Evolutionary conservation across 2,888 invertebrate species (phyloP).

Genomic region (Polylopha cassiicola): DNA sequence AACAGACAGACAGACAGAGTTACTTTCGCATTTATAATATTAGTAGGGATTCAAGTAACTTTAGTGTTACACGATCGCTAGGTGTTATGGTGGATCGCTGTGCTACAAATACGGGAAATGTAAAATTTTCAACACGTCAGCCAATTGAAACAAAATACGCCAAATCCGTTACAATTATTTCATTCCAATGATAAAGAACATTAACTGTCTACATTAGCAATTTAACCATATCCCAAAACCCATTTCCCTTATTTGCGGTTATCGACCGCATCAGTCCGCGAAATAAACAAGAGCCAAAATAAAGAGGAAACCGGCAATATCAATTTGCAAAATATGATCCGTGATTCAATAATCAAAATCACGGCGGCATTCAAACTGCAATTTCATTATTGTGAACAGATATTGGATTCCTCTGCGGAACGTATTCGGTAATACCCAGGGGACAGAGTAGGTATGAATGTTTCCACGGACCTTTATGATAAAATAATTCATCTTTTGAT

Average conservation of each 20-base stretch:
- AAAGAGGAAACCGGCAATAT: conserved; percentile 32
- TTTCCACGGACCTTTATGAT: conserved; percentile 8
- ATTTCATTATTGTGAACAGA: conserved; percentile 65
- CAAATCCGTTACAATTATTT: too few species aligned
- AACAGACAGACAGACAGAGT: too few species aligned
- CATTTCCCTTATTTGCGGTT: conserved; percentile 15
- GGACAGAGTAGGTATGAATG: conserved; percentile 31
- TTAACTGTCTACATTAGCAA: too few species aligned
- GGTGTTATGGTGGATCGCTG: too few species aligned
- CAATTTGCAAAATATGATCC: conserved; percentile 47
- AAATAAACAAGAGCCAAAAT: conserved; percentile 17
- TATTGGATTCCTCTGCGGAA: conserved; percentile 59
- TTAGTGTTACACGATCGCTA: too few species aligned
- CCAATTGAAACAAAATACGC: too few species aligned
- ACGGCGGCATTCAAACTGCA: conserved; percentile 64
- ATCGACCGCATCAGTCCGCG: conserved; percentile 9
- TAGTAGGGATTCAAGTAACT: too few species aligned
- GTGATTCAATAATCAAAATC: conserved; percentile 67
- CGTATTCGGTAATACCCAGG: conserved; percentile 51
- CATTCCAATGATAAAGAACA: too few species aligned
- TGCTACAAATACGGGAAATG: too few species aligned
- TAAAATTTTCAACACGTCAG: too few species aligned
- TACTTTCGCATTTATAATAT: too few species aligned
- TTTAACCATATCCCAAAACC: conserved; percentile 4
- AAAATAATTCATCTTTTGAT: too few species aligned